Evolutionary conservation across 1,140 invertebrate genomes (phyloP).

Genomic region (Holotrichia oblita): DNA sequence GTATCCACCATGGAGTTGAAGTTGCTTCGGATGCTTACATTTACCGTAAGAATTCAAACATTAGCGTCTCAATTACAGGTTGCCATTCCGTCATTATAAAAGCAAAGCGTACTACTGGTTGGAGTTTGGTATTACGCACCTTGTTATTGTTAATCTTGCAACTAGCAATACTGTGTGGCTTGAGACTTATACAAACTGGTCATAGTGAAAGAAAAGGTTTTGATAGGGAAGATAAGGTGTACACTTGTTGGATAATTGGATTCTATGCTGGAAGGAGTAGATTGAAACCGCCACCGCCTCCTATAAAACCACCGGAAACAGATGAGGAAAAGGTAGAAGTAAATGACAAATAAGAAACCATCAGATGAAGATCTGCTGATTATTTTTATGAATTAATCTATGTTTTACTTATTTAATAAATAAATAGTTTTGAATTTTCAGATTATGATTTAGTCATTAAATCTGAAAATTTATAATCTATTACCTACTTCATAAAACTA

Average conservation of each 20-base stretch:
- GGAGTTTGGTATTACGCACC: constrained; percentile 53
- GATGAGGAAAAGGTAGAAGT: neutral
- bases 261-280: constrained; percentile 23
- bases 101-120: constrained; percentile 52
- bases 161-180: constrained; percentile 40
- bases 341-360: neutral
- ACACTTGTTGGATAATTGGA: constrained; percentile 29
- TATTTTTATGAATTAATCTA: too few relatives aligned
- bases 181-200: constrained; percentile 28
- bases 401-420: too few relatives aligned
- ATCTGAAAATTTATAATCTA: too few relatives aligned
- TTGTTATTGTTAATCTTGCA: constrained; percentile 49
- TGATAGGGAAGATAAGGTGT: constrained; percentile 26
- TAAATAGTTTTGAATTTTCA: too few relatives aligned
- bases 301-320: neutral
- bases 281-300: neutral
- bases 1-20: constrained; percentile 59
- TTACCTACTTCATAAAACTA: too few relatives aligned
- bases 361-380: neutral
- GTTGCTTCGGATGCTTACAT: constrained; percentile 50
- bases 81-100: constrained; percentile 53
- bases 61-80: constrained; percentile 55
- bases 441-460: too few relatives aligned
- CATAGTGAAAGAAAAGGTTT: constrained; percentile 6
- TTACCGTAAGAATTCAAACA: constrained; percentile 55